phyloP scores from a whole-genome alignment of 2,113 vertebrate genomes.

The Paramisgurnus dabryanus region DNA sequence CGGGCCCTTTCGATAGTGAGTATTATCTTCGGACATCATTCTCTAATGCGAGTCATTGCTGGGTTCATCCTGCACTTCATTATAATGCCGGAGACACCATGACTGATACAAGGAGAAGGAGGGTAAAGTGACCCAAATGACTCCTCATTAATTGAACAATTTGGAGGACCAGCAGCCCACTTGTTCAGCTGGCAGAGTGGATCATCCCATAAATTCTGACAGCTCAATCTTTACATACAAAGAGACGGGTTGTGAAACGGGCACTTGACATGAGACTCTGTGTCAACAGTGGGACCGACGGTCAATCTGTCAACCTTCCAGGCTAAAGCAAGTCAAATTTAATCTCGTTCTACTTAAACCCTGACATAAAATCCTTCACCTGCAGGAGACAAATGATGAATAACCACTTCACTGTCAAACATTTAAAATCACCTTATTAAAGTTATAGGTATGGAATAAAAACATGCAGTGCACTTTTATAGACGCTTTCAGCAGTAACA shows the following conservation, averaged over 20 bases:
- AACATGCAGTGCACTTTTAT: too few species aligned
- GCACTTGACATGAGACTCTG: constrained; percentile 2
- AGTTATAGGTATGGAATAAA: background rate
- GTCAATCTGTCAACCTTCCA: constrained; percentile 5
- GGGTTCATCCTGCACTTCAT: constrained; percentile 28
- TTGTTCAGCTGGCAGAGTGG: background rate
- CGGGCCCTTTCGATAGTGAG: constrained; percentile 2
- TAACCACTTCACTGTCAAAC: constrained; percentile 2
- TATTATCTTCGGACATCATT: background rate
- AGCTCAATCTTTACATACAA: constrained; percentile 4
- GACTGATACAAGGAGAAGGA: constrained; percentile 22
- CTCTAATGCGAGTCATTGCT: constrained; percentile 8
- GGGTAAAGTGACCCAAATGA: constrained; percentile 31
- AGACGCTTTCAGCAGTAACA: too few species aligned
- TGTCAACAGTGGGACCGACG: constrained; percentile 30
- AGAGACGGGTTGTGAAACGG: background rate
- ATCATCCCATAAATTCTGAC: constrained; percentile 4
- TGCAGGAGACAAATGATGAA: constrained; percentile 13
- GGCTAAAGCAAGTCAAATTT: background rate
- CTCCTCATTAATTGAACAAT: constrained; percentile 36
- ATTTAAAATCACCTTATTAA: background rate
- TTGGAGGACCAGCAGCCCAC: constrained; percentile 10
- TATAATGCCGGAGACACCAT: constrained; percentile 24
- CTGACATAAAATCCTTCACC: background rate
- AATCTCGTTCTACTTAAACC: background rate